Conservation (phyloP, 1,140 invertebrate species). For the Dysdera silvatica region DNA sequence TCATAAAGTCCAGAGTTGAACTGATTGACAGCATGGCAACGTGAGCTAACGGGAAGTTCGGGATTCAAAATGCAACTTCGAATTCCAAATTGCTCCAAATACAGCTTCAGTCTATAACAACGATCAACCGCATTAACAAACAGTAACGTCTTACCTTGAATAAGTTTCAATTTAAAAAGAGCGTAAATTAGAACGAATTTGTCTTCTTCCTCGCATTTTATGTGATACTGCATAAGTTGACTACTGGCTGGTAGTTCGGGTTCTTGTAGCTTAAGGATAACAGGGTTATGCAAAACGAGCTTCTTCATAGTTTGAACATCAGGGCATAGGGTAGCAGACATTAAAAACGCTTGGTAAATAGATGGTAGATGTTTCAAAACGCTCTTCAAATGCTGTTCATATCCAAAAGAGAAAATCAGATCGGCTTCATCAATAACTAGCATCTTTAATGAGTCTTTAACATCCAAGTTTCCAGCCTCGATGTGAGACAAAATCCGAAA, state of each 20-base stretch:
- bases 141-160: constrained; percentile 91
- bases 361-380: constrained; percentile 74
- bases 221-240: constrained; percentile 83
- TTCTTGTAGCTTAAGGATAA: constrained; percentile 87
- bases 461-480: constrained; percentile 62
- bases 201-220: constrained; percentile 84
- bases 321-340: constrained; percentile 91
- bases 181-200: constrained; percentile 85
- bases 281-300: constrained; percentile 84
- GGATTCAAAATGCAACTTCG: constrained; percentile 89
- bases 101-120: constrained; percentile 89
- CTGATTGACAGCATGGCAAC: constrained; percentile 86
- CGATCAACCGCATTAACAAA: constrained; percentile 95
- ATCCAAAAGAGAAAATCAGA: constrained; percentile 95
- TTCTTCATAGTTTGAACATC: constrained; percentile 87
- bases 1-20: constrained; percentile 93
- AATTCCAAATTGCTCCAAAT: constrained; percentile 94
- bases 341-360: constrained; percentile 82
- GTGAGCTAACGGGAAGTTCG: constrained; percentile 83
- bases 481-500: constrained; percentile 73
- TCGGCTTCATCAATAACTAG: constrained; percentile 97
- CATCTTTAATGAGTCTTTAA: constrained; percentile 73
- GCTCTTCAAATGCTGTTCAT: constrained; percentile 83
- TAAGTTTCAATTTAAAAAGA: constrained; percentile 82
- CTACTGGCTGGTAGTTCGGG: constrained; percentile 77